Base-by-base conservation (phyloP, 2,888 invertebrate species). In the Choreutis nemorana region DNA sequence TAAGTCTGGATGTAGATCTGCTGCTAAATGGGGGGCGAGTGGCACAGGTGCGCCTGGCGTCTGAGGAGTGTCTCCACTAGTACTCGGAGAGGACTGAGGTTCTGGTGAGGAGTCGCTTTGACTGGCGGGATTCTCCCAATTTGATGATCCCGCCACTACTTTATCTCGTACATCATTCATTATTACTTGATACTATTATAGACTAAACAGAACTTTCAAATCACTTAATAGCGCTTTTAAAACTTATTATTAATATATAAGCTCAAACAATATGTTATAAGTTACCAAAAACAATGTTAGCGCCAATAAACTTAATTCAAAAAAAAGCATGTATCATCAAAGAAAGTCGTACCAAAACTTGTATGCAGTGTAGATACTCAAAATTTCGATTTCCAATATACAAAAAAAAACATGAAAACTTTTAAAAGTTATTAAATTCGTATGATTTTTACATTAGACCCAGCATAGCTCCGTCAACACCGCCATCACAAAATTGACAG, bases 21-120 rank as follows among this genome's bases (percentile, higher is more conserved):
- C 71, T 22, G 73, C 71, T 21, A 75, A 60, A 40, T 77, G 75
- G 14, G 70, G 71, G 3, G 77, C 73, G 13, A 77, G 51, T 2
- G 71, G 79, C 23, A 66, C 82, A n/a, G 84, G 84, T 23, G 81
- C 73, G 29, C 84, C 84, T 6, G 84, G 84, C 5, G 83, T 84
- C 39, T 83, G 81, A 2, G 84, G 83, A 1, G 71, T 67, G 30
- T 77, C 77, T 3, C 66, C 71, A 30, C 75, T 67, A 8, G 62
- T 61, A 36, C 70, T 61, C 0, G 77, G 77, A 8, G 78, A 75
- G 2, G 73, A 68, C 36, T 77, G 73, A 11, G 60, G 58, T 37
- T 79, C 79, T 6, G 77, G 72, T 16, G 77, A 73, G 8, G 70
- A 70, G 40, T 79, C 79, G 44, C 64, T 73, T 32, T 64, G 65